Evolutionary conservation across 1,140 invertebrate species (phyloP), one percentile per base, ranked within the genome.

Genomic region (Magallana ariakensis): DNA sequence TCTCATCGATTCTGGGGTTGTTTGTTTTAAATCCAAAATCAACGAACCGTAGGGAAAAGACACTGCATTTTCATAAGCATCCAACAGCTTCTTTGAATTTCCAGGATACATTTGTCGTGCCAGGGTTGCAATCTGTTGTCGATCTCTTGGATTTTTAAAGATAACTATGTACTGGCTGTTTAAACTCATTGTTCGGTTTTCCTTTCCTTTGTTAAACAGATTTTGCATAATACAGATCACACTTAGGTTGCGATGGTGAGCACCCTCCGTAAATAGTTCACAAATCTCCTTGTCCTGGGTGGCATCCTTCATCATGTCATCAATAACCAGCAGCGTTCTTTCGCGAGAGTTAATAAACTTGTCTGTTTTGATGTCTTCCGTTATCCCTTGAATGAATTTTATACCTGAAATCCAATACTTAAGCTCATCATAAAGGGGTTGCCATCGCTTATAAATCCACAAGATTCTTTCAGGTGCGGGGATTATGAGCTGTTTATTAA

Each of bases 91-190:
- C 13, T 84, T 58, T 11, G 83, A 26, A 16, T 60, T 57, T 33
- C 83, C 83, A 19, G 83, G 83, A 60, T 84, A 84, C 83, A 84
- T 84, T 53, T 84, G 83, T 33, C 33, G 33, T 33, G 33, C 33
- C 33, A 33, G 33, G 33, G 33, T 33, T 33, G 33, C 33, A 22
- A 84, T 58, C 58, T 26, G 54, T 60, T 58, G 54, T 60, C 19
- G 55, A 53, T 87, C 87, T 66, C 83, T 57, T 16, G 85, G 88
- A 60, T 90, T 90, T 57, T 87, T 90, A 46, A 89, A 89, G 15
- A 90, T 11, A 8, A 90, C 85, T 26, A 90, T 60, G 62, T 90
- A 90, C n/a, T 88, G 90, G 62, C 85, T 89, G 11, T 89, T 89
- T 33, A 33, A 33, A 33, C 33, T 33, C 33, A 33, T 33, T 26